These are phyloP conservation scores for Pseudopodoces humilis DNA, from an alignment of 2,113 vertebrate species.

Conservation along the genomic window DNA sequence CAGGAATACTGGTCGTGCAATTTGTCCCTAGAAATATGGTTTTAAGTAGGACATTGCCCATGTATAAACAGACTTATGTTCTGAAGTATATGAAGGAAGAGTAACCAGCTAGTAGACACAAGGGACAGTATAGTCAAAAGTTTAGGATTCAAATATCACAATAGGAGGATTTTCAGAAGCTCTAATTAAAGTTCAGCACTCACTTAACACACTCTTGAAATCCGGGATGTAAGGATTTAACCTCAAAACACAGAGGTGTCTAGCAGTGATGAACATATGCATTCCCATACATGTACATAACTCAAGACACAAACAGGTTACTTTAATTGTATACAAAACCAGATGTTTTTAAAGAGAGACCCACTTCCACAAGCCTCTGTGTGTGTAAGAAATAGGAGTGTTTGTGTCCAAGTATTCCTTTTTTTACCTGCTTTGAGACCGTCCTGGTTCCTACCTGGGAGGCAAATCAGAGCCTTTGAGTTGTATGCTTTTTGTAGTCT, in stretches of 20 bases:
- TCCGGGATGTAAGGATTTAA: neutral
- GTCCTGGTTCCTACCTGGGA: conserved; percentile 87
- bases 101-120: neutral
- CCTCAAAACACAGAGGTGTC: neutral
- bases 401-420: neutral
- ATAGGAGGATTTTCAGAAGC: neutral
- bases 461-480: conserved; percentile 82
- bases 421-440: conserved; percentile 86
- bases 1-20: neutral
- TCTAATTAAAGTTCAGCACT: neutral
- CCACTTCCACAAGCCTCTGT: neutral
- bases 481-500: conserved; percentile 89
- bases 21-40: neutral
- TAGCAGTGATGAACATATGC: neutral
- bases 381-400: neutral
- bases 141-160: neutral
- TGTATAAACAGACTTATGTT: neutral
- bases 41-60: neutral
- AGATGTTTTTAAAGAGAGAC: neutral
- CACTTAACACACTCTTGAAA: neutral
- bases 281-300: neutral
- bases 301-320: neutral
- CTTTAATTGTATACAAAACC: neutral
- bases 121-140: neutral
- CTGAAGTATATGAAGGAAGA: neutral